phyloP scores from a whole-genome alignment of 2,113 vertebrate genomes.

The Chloroceryle aenea region DNA sequence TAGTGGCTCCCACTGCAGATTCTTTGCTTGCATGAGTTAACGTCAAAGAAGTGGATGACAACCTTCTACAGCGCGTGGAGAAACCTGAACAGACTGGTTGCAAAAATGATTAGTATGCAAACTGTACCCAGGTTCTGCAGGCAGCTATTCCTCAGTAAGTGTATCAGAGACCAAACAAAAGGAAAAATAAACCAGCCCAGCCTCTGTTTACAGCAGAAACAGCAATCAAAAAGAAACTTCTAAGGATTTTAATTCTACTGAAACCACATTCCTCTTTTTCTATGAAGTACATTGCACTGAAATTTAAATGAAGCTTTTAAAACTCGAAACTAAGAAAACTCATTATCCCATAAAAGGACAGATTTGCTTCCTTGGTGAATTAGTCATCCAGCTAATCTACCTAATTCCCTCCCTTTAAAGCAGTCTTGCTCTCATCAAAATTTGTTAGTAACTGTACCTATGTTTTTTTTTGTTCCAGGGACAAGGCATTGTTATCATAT shows the following conservation, averaged over 20 bases:
- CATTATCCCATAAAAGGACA: neutral
- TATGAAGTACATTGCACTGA: neutral
- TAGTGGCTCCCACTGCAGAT: slow-evolving; percentile 17
- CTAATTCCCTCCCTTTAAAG: neutral
- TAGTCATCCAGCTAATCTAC: neutral
- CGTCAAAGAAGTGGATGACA: slow-evolving; percentile 79
- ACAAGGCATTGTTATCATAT: neutral
- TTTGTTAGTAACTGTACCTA: neutral
- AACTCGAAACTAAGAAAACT: slow-evolving; percentile 4
- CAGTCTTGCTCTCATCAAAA: neutral
- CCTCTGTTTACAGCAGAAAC: slow-evolving; percentile 33
- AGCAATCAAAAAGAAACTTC: slow-evolving; percentile 48
- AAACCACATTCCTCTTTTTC: slow-evolving; percentile 36
- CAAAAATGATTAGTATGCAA: slow-evolving; percentile 73
- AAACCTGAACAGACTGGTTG: slow-evolving; percentile 80
- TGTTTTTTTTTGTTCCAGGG: neutral
- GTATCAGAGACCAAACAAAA: slow-evolving; percentile 10
- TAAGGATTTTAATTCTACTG: slow-evolving; percentile 7
- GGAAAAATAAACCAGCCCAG: slow-evolving; percentile 52
- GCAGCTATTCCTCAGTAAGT: slow-evolving; percentile 10
- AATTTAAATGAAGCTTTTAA: neutral
- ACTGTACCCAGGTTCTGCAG: neutral
- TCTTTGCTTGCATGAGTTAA: slow-evolving; percentile 60
- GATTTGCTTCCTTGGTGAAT: neutral
- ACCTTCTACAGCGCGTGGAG: slow-evolving; percentile 67